These are phyloP conservation scores for Alcedo atthis DNA, from an alignment of 2,797 vertebrate species.

Conservation along the genomic window DNA sequence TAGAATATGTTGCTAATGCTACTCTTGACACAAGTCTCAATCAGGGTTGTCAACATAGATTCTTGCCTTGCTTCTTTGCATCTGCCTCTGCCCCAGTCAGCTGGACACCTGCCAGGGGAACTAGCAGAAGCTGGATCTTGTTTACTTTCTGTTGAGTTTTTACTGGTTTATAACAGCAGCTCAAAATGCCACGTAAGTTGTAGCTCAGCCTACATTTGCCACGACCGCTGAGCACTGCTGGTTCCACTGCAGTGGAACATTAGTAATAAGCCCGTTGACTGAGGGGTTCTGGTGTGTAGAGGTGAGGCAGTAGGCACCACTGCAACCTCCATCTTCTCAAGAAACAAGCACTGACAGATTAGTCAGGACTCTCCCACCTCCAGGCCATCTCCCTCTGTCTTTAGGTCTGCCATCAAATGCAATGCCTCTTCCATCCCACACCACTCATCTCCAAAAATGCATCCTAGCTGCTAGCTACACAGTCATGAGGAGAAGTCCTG, in stretches of 20 bases:
- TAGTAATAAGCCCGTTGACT: background rate
- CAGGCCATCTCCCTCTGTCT: background rate
- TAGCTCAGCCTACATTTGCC: background rate
- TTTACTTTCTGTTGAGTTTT: conserved; percentile 8
- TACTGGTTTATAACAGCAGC: background rate
- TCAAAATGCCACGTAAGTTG: background rate
- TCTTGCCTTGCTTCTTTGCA: background rate
- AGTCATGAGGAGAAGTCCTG: background rate
- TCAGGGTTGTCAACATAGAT: background rate
- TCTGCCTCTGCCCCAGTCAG: background rate
- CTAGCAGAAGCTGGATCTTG: background rate
- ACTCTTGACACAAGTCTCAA: background rate
- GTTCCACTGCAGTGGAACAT: background rate
- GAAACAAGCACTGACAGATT: background rate
- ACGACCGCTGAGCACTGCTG: background rate
- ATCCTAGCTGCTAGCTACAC: background rate
- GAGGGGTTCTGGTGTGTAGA: background rate
- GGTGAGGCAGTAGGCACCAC: background rate
- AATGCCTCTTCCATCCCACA: background rate
- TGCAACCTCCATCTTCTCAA: background rate
- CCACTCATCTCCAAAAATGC: background rate
- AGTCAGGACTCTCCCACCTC: background rate
- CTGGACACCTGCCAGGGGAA: background rate
- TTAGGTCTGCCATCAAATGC: background rate
- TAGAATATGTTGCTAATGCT: background rate